Evolutionary conservation across 1,140 invertebrate genomes (phyloP), one percentile per base, ranked within the genome.

Genomic region (Drosophila repletoides): DNA sequence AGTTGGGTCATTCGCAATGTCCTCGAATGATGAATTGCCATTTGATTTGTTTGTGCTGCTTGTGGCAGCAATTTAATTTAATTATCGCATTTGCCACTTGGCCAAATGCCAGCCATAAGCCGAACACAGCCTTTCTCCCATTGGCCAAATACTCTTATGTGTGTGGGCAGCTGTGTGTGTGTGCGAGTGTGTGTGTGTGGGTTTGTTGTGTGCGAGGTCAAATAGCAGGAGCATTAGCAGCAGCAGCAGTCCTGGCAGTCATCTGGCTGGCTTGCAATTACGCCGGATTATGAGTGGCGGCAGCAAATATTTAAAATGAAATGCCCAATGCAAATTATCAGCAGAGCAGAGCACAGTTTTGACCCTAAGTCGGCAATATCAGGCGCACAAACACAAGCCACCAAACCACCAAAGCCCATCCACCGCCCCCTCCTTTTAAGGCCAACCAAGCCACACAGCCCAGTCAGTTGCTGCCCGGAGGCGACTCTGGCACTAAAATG

Each of bases 41-140:
- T 88, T 88, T 88, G 66, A 88, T 74, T 88, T 84, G 76, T 88
- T 83, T 88, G 83, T 79, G 69, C 83, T 84, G 83, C 77, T 79
- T 88, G 84, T 86, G 86, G 86, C 86, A 77, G 70, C 73, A 88
- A 83, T 88, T 88, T 88, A 88, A 88, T 88, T 88, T 88, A 88
- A 88, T 88, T 88, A 88, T 84, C 79, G 73, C 61, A 81, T 88
- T 88, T 88, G 86, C 74, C 87, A 88, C 88, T 88, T 81, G 86
- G 86, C 75, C 72, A 81, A 86, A 71, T 74, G 86, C 76, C 86
- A 88, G 72, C 73, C 45, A 55, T 52, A 49, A 59, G 55, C 58
- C 51, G 22, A 52, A 19, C 31, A n/a, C 45, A 52, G 48, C 33
- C 48, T 33, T n/a, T n/a, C n/a, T n/a, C n/a, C n/a, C n/a, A n/a